Conservation (phyloP, 2,888 invertebrate genomes). For the Molanna angustata region DNA sequence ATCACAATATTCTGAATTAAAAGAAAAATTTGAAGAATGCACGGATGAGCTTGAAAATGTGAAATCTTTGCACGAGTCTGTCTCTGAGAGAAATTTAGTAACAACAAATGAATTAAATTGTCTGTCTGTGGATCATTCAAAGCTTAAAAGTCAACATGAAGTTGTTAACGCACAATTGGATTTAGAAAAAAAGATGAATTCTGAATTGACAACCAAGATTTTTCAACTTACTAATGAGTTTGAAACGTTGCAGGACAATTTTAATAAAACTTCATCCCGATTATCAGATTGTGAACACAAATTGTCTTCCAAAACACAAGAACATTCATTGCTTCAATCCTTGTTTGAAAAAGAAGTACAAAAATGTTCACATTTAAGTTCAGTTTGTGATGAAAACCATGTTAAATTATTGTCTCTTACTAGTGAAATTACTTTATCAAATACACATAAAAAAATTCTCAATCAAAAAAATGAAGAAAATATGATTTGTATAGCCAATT, state of each 20-base stretch:
- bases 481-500: constrained; percentile 11
- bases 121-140: constrained; percentile 44
- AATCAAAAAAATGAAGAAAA: constrained; percentile 30
- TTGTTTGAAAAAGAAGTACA: constrained; percentile 25
- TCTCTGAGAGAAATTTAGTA: constrained; percentile 42
- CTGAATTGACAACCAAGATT: not conserved
- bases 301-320: constrained; percentile 17
- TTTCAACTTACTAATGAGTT: not conserved
- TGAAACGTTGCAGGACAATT: not conserved
- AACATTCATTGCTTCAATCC: constrained; percentile 21
- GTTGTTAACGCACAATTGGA: constrained; percentile 39
- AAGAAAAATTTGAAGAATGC: constrained; percentile 53
- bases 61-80: constrained; percentile 44
- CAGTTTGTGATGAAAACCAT: constrained; percentile 22
- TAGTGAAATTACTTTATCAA: constrained; percentile 27
- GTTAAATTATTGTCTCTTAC: constrained; percentile 21
- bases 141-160: constrained; percentile 43
- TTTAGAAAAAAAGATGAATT: constrained; percentile 4
- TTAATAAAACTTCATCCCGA: constrained; percentile 6
- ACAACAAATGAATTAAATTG: constrained; percentile 48
- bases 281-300: constrained; percentile 14
- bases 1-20: constrained; percentile 50
- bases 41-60: constrained; percentile 53
- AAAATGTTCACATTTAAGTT: constrained; percentile 22
- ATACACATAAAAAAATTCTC: constrained; percentile 22